These are phyloP conservation scores for Pterocles burchelli DNA, from an alignment of 2,113 vertebrate genomes.

Conservation along the genomic window DNA sequence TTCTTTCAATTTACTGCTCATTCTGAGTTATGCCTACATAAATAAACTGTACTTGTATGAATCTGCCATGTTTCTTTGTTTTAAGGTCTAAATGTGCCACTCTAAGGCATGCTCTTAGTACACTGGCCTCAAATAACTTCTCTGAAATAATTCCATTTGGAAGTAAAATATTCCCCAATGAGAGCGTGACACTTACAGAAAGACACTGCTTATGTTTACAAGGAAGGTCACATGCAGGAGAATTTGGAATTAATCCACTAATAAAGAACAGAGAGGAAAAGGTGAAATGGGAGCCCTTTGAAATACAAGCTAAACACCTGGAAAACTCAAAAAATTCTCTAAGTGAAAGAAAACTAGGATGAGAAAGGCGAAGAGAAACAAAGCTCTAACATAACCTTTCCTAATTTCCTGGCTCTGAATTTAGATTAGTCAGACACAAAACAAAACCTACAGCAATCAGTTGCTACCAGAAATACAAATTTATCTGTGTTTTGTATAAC, in stretches of 20 bases:
- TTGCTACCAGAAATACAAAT: constrained; percentile 58
- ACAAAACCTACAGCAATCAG: constrained; percentile 23
- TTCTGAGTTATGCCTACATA: neutral
- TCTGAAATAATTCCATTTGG: neutral
- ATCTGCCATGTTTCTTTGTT: neutral
- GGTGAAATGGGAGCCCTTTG: neutral
- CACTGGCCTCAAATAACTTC: neutral
- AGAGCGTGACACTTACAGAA: neutral
- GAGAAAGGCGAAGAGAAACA: constrained; percentile 21
- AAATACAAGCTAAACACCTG: neutral
- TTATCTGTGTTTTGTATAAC: constrained; percentile 64
- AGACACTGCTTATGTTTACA: neutral
- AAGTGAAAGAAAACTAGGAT: neutral
- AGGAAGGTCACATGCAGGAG: neutral
- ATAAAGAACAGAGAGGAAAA: neutral
- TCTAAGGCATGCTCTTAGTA: neutral
- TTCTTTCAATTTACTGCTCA: constrained; percentile 23
- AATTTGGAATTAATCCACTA: neutral
- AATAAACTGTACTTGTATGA: neutral
- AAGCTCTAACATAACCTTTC: constrained; percentile 44
- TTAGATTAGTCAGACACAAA: constrained; percentile 54
- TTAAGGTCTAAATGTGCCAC: neutral
- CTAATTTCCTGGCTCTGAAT: constrained; percentile 49
- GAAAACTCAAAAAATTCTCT: neutral
- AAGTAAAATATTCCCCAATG: neutral